Base-by-base conservation (phyloP, 2,888 invertebrate genomes). In the Heteropelma amictum region DNA sequence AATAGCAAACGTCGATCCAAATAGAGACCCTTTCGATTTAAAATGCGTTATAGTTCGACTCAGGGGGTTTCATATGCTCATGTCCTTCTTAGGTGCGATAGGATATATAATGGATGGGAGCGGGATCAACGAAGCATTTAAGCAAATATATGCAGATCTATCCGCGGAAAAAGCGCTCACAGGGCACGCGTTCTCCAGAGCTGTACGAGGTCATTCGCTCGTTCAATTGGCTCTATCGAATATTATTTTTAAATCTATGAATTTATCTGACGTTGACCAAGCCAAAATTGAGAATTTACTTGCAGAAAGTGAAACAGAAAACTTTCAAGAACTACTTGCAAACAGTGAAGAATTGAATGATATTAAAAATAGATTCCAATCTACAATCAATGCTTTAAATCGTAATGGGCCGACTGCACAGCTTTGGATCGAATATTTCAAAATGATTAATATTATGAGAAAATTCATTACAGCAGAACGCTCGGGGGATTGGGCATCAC, bases 381-480 rank as follows among this genome's bases (percentile, higher is more conserved):
- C n/a, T n/a, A n/a, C n/a, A n/a, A n/a, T n/a, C n/a, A n/a, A n/a
- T n/a, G n/a, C n/a, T n/a, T n/a, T n/a, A n/a, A n/a, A n/a, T n/a
- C n/a, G n/a, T n/a, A 79, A 63, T 21, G 80, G 83, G 51, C 78
- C 76, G 56, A 82, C 81, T 17, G 70, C 74, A 17, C 65, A 81
- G 74, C 68, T 83, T 19, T 83, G 81, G 82, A 23, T 85, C 28
- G 83, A 82, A 69, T 83, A 84, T 72, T 82, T 79, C 65, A 54
- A 80, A 69, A 78, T 82, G 77, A 65, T 84, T 26, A 69, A 77
- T 53, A 45, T 85, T 26, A 69, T 80, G 42, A 79, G 81, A 79
- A 80, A 82, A 68, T 85, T 81, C 69, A 81, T 83, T 53, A 74
- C 80, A 51, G 85, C 85, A 60, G 84, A 86, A 76, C 71, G 84